A percentile compares a stretch with the other conserved stretches of the same genome.
These are phyloP conservation scores for Mellilla xanthometata DNA, from an alignment of 2,888 invertebrate genomes.

Conservation along the genomic window DNA sequence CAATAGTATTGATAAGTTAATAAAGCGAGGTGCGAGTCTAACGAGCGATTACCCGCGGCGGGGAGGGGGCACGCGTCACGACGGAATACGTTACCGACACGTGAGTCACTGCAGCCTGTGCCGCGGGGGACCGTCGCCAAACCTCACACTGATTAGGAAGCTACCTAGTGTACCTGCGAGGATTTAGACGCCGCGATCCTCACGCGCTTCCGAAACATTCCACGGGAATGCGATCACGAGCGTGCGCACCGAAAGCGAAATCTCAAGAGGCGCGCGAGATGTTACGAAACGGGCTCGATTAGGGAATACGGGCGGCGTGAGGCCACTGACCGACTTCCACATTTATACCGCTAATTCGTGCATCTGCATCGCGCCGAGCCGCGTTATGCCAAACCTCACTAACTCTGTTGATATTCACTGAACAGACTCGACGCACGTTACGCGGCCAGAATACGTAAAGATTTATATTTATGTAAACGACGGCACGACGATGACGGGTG, in stretches of 20 bases:
- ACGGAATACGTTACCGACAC: conserved; percentile 64
- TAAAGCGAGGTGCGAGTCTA: conserved; percentile 72
- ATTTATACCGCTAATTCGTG: conserved; percentile 77
- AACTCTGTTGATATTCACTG: conserved; percentile 68
- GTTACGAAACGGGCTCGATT: conserved; percentile 74
- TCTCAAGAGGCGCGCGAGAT: conserved; percentile 55
- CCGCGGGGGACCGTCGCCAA: conserved; percentile 25
- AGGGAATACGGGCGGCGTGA: conserved; percentile 63
- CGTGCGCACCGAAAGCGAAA: conserved; percentile 65
- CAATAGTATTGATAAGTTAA: conserved; percentile 83
- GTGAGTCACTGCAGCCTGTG: conserved; percentile 53
- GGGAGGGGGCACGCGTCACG: conserved; percentile 62
- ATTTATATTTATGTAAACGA: conserved; percentile 69
- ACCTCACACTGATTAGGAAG: conserved; percentile 42
- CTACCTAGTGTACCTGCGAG: conserved; percentile 44
- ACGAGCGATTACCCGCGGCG: conserved; percentile 69
- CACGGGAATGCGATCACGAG: conserved; percentile 47
- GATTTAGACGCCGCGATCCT: conserved; percentile 42
- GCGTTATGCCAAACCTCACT: conserved; percentile 49
- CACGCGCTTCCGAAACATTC: conserved; percentile 53
- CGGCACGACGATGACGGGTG: conserved; percentile 64
- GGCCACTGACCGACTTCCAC: conserved; percentile 79
- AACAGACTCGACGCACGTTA: conserved; percentile 49
- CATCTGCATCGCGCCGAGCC: conserved; percentile 62
- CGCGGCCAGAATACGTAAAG: conserved; percentile 68